Conservation (phyloP, 2,797 vertebrate genomes). For the Uromys caudimaculatus region DNA sequence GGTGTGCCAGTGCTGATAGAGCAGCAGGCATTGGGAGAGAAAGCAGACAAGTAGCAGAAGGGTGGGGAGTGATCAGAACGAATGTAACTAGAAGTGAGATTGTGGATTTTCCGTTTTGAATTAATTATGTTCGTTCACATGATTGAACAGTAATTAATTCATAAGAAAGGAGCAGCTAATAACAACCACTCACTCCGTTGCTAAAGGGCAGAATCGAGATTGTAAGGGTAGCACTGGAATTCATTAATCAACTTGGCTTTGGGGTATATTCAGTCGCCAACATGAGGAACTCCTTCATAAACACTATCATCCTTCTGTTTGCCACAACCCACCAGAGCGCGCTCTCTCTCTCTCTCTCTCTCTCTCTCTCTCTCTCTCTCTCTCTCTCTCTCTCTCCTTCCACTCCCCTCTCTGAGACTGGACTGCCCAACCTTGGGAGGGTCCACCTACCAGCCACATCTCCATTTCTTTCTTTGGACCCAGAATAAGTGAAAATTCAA, state of each 20-base stretch:
- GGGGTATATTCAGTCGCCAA: not conserved
- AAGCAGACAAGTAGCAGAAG: not conserved
- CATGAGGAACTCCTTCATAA: not conserved
- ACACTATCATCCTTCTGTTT: not conserved
- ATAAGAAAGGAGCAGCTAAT: not conserved
- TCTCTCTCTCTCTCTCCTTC: not conserved
- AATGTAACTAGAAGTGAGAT: not conserved
- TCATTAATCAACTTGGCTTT: not conserved
- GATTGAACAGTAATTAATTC: not conserved
- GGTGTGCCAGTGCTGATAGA: not conserved
- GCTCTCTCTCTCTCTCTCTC: not conserved
- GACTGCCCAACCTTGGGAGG: not conserved
- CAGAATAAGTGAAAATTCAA: not conserved
- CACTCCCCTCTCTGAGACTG: not conserved
- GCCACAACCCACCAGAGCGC: not conserved
- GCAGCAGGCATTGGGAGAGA: not conserved
- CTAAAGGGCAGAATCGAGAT: not conserved
- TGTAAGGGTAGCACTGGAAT: not conserved
- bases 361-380: not conserved
- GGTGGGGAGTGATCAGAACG: not conserved
- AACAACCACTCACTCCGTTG: not conserved
- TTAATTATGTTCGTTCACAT: not conserved
- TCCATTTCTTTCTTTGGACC: not conserved
- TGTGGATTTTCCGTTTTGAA: not conserved
- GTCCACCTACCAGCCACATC: not conserved